Percentiles rank a stretch among this genome's conserved stretches.
phyloP scores from a whole-genome alignment of 2,113 vertebrate genomes.

The Cranoglanis bouderius region DNA sequence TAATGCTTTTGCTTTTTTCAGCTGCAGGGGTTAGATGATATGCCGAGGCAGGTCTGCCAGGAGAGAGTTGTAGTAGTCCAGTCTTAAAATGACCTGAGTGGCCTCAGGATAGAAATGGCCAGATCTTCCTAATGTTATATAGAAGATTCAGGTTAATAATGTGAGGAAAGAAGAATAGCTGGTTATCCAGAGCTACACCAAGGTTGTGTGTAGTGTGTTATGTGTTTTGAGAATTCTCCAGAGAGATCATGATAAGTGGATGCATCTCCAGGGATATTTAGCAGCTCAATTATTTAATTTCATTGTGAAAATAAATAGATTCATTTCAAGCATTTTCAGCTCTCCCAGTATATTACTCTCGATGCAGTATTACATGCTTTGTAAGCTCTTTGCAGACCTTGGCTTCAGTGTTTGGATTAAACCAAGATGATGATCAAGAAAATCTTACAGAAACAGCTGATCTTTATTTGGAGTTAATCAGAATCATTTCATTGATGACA shows the following conservation, averaged over 20 bases:
- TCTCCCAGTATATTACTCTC: not conserved
- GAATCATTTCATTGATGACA: not conserved
- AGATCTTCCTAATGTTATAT: no score
- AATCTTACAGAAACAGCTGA: not conserved
- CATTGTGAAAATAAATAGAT: not conserved
- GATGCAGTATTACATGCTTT: not conserved
- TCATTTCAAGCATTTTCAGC: not conserved
- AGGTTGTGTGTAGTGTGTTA: not conserved
- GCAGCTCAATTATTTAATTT: no score
- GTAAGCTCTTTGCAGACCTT: not conserved
- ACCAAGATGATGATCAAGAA: not conserved
- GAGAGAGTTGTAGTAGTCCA: no score
- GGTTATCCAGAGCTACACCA: no score
- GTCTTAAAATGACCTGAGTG: no score
- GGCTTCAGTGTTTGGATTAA: not conserved
- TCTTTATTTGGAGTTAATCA: not conserved
- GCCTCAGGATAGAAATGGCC: no score
- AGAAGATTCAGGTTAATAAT: no score
- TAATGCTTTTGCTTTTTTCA: no score
- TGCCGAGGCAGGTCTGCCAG: no score
- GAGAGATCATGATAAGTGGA: not conserved
- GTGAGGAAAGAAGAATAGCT: no score
- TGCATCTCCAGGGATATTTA: not conserved
- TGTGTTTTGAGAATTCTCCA: not conserved
- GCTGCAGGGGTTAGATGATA: no score